Evolutionary conservation across 2,888 invertebrate genomes (phyloP), one percentile per base, ranked within the genome.

Genomic region (Acleris literana): DNA sequence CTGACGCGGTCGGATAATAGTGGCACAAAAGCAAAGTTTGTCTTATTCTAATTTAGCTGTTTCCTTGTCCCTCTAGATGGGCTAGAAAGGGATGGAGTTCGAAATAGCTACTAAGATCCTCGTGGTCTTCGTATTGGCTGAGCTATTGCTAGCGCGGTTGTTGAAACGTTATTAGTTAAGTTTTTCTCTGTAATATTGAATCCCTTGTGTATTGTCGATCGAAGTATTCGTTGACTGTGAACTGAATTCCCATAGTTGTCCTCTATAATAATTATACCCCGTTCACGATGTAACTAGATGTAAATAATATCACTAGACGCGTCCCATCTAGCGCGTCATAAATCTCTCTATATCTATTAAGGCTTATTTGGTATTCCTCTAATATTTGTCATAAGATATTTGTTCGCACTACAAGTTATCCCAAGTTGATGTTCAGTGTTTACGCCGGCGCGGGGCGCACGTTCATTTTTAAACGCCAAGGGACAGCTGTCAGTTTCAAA

Each of bases 371-470:
- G 76, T 81, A 74, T 74, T 73, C 75, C 72, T 66, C 60, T 75
- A 74, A 77, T 78, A 79, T 78, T 79, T 76, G 74, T 76, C 73
- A 70, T 78, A 81, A 77, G 79, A 77, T 78, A 78, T 80, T 81
- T 79, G 79, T 79, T 81, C 78, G 80, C 84, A 82, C 81, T 74
- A 73, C 76, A 69, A 76, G 73, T 81, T 80, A 78, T 79, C 70
- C 75, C 76, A 79, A 78, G 79, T 83, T 83, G 74, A 83, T 78
- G 79, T 84, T 84, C 72, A 74, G 64, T 74, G 78, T 75, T 71
- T 72, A 62, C 70, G 65, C 60, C 51, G 54, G 72, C 71, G 68
- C 69, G 72, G 67, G 64, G 69, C 74, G 71, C 69, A 69, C 70
- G 52, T 39, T 33, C 33, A 58, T n/a, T 17, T 13, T 33, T 22